Evolutionary conservation across 1,140 invertebrate species (phyloP).

Genomic region (Teleopsis dalmanni): DNA sequence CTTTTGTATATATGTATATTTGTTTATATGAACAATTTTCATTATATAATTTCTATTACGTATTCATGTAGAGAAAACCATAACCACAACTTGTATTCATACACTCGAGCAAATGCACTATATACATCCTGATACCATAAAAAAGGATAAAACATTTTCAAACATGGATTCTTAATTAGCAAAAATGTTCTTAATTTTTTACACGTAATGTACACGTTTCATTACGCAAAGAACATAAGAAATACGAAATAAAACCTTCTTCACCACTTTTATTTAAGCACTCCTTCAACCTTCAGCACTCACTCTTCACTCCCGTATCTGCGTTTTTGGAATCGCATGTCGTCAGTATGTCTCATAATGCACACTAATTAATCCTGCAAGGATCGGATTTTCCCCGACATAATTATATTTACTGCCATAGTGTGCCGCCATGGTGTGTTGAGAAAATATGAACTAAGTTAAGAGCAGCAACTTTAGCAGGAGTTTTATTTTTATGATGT

Average conservation of each 20-base stretch:
- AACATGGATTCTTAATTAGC: slow-evolving; percentile 45
- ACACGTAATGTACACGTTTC: slow-evolving; percentile 6
- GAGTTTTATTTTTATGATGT: background rate
- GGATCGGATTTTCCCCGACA: slow-evolving; percentile 40
- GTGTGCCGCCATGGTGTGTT: slow-evolving; percentile 11
- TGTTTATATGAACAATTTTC: no score
- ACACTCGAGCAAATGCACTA: no score
- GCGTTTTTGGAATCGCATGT: slow-evolving; percentile 8
- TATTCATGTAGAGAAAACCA: no score
- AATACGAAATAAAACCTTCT: background rate
- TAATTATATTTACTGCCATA: slow-evolving; percentile 42
- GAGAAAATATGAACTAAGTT: background rate
- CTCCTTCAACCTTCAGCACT: background rate
- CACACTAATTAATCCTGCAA: slow-evolving; percentile 43
- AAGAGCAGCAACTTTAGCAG: background rate
- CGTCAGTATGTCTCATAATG: slow-evolving; percentile 30
- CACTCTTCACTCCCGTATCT: background rate
- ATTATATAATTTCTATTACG: no score
- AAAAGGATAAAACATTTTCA: no score
- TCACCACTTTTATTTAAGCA: background rate
- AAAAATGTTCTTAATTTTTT: slow-evolving; percentile 33
- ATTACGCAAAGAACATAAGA: background rate
- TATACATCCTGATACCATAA: no score
- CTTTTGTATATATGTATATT: no score
- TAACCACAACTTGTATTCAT: no score